Evolutionary conservation across 2,797 vertebrate genomes (phyloP), one percentile per base, ranked within the genome.

Genomic region (Myotis pilosus): DNA sequence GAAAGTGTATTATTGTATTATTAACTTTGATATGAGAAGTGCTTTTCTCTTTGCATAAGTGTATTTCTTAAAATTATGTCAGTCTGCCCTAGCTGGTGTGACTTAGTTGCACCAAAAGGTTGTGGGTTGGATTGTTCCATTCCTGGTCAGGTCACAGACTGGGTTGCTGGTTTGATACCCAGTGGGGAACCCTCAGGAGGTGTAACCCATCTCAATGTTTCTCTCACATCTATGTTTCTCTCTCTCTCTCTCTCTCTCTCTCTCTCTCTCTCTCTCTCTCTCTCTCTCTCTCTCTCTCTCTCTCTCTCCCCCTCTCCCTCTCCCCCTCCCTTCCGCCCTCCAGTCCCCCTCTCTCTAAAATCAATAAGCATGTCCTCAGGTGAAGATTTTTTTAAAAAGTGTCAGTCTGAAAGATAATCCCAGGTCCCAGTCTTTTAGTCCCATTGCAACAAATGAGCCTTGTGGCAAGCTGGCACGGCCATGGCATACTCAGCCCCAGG

Each of bases 391-490:
- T 55, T 22, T 3, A 23, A 55, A 55, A 55, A 60, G 11, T 28
- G 25, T 60, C 71, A 47, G 41, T 79, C 64, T 71, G 62, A 64
- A 66, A 79, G 30, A 68, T 85, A 95, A 93, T 75, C 17, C 74
- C 84, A 87, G 68, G 78, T 78, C 10, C 71, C 16, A 62, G 86
- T 55, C 44, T 93, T 96, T 96, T 88, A 44, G 44, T 75, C 19
- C 30, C 16, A 60, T 30, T 71, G 57, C 20, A 85, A 11, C 19
- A 6, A 92, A 49, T 84, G 41, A 44, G 41, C 9, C 41, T 41
- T 44, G 41, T 10, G 41, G 41, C 41, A 44, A 44, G 41, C 41
- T 44, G 41, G 41, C 41, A 10, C 9, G 41, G 41, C 41, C 41
- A 44, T 44, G 41, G 41, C 41, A 44, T 10, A 44, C 9, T 44